A percentile compares a stretch with the other conserved stretches of the same genome.
Evolutionary conservation across 2,888 invertebrate species (phyloP).

Genomic region (Oxyscelio sp.): DNA sequence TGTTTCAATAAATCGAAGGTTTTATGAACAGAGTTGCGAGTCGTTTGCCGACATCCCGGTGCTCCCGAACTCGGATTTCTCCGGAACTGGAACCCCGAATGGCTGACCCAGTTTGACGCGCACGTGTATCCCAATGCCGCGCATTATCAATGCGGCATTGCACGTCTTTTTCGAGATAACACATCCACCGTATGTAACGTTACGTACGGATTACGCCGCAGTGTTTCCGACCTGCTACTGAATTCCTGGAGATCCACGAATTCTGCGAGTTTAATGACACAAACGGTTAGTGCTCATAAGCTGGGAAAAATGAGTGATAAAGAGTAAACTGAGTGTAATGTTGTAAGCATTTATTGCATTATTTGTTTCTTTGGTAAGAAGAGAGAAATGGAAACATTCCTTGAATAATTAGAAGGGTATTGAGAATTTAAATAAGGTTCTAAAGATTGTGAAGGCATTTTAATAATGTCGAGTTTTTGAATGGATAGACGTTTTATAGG

Average conservation of each 20-base stretch:
- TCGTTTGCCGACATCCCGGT: conserved; percentile 18
- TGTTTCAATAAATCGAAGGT: conserved; percentile 49
- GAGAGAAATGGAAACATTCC: no score
- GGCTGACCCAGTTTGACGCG: conserved; percentile 57
- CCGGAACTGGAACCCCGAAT: conserved; percentile 37
- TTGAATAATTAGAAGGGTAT: no score
- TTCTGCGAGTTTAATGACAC: conserved; percentile 2
- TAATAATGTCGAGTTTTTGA: no score
- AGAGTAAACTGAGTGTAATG: no score
- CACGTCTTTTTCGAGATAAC: conserved; percentile 55
- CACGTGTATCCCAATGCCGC: conserved; percentile 50
- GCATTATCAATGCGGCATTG: conserved; percentile 52
- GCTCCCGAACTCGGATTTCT: conserved; percentile 32
- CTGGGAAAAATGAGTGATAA: no score
- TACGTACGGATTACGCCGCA: conserved; percentile 22
- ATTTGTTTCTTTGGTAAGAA: no score
- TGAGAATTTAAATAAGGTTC: no score
- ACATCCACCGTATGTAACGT: conserved; percentile 19
- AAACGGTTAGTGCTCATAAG: no score
- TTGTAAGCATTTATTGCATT: no score
- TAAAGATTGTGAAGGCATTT: no score
- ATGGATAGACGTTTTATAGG: no score
- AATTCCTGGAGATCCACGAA: conserved; percentile 34
- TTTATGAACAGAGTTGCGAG: not conserved
- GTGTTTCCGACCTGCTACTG: conserved; percentile 30